phyloP scores from a whole-genome alignment of 1,140 invertebrate genomes.

The Bombus affinis region DNA sequence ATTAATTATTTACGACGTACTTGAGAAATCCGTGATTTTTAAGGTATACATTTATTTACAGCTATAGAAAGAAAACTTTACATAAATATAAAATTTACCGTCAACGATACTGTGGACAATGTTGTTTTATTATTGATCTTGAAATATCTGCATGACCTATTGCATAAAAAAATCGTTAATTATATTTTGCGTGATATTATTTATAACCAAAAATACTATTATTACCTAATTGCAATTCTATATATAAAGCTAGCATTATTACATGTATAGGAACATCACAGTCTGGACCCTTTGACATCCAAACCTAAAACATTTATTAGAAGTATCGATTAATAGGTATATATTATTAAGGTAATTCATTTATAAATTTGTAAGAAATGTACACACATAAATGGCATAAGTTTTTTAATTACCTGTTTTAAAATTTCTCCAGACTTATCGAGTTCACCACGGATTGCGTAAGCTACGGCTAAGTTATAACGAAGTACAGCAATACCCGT shows the following conservation, averaged over 20 bases:
- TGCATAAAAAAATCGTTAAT: slow-evolving; percentile 38
- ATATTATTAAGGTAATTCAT: slow-evolving; percentile 1
- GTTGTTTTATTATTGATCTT: slow-evolving; percentile 77
- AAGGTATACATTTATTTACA: slow-evolving; percentile 34
- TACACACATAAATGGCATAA: not conserved
- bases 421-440: slow-evolving; percentile 88
- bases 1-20: not conserved
- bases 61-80: slow-evolving; percentile 16
- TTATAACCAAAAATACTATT: slow-evolving; percentile 35
- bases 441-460: slow-evolving; percentile 89
- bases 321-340: slow-evolving; percentile 7
- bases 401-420: slow-evolving; percentile 81
- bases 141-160: slow-evolving; percentile 73
- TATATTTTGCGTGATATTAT: not conserved
- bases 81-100: slow-evolving; percentile 33
- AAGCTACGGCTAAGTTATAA: slow-evolving; percentile 91
- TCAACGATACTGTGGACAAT: slow-evolving; percentile 76
- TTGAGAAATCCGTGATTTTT: not conserved
- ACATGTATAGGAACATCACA: slow-evolving; percentile 88
- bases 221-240: slow-evolving; percentile 88
- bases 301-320: slow-evolving; percentile 78
- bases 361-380: not conserved
- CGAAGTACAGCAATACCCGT: slow-evolving; percentile 88
- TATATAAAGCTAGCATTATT: slow-evolving; percentile 88
- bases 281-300: slow-evolving; percentile 84